Conservation (phyloP, 2,797 vertebrate species). For the Ceryle rudis region DNA sequence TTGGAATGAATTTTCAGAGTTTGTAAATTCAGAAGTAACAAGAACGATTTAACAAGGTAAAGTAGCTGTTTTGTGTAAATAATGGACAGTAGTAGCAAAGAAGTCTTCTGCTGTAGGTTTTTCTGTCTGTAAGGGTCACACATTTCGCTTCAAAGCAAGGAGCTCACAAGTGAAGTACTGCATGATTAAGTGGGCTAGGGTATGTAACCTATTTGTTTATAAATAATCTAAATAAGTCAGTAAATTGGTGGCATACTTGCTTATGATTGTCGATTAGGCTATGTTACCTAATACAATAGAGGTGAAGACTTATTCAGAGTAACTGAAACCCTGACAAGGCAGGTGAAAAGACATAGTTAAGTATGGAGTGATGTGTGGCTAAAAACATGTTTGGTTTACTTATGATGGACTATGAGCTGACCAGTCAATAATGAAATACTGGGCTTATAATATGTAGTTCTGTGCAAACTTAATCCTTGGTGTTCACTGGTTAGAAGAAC, state of each 20-base stretch:
- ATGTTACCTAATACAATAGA: not conserved
- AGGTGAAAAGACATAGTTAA: not conserved
- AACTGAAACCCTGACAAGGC: not conserved
- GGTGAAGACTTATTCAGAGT: not conserved
- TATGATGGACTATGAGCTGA: not conserved
- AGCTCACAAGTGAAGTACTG: not conserved
- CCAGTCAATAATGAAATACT: not conserved
- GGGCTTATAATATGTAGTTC: not conserved
- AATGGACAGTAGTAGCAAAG: not conserved
- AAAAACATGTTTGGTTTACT: not conserved
- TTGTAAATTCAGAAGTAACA: not conserved
- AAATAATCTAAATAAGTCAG: not conserved
- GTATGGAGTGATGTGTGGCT: not conserved
- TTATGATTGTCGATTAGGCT: not conserved
- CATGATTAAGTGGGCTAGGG: not conserved
- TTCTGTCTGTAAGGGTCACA: not conserved
- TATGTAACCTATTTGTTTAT: not conserved
- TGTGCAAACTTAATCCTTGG: not conserved
- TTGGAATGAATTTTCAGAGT: not conserved
- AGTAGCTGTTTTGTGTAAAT: not conserved
- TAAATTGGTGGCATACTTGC: not conserved
- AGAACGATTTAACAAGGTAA: rapidly evolving
- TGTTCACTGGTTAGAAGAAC: not conserved
- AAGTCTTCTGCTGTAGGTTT: not conserved
- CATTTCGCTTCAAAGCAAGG: not conserved